Conservation (phyloP, 2,797 vertebrate genomes). For the Poliocrania exsul region DNA sequence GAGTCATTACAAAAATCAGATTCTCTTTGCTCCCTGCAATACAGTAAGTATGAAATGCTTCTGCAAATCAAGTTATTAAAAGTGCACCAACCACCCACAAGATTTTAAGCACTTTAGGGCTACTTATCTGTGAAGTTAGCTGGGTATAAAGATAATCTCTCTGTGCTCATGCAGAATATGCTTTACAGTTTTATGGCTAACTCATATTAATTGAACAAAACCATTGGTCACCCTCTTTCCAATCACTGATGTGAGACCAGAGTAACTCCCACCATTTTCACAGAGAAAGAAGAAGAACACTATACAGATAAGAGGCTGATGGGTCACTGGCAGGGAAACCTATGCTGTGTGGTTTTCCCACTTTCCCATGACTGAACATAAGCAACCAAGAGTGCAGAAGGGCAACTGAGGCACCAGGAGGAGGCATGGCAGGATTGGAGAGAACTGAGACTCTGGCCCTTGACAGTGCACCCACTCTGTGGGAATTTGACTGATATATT, state of each 20-base stretch:
- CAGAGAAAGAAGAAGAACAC: not conserved
- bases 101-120: not conserved
- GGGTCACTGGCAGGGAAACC: not conserved
- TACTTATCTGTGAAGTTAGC: not conserved
- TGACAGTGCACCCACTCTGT: fast-evolving
- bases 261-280: not conserved
- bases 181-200: not conserved
- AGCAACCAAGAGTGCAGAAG: not conserved
- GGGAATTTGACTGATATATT: not conserved
- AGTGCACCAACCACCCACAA: not conserved
- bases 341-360: not conserved
- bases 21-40: not conserved
- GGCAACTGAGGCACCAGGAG: not conserved
- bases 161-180: not conserved
- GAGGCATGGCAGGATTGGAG: not conserved
- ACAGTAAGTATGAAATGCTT: not conserved
- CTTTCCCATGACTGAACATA: not conserved
- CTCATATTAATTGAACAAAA: not conserved
- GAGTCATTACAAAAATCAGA: not conserved
- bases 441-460: not conserved
- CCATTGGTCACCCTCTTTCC: not conserved
- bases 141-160: not conserved
- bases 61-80: not conserved
- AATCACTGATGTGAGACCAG: not conserved
- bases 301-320: fast-evolving